Evolutionary conservation across 1,140 invertebrate genomes (phyloP).

Genomic region (Magallana angulata): DNA sequence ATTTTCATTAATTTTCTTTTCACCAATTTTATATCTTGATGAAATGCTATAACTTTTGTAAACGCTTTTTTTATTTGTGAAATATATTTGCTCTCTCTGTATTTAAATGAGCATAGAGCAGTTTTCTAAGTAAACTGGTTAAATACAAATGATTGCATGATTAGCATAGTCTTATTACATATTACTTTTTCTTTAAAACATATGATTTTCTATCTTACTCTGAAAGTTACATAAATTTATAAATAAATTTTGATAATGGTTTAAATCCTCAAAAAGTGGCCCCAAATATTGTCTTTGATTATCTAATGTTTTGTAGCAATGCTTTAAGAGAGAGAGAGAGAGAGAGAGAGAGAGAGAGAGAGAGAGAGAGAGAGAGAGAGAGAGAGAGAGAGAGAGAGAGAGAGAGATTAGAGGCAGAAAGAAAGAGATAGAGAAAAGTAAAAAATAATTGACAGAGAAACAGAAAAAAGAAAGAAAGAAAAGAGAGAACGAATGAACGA

Average conservation of each 20-base stretch:
- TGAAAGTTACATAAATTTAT: neutral
- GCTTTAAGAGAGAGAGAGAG: neutral
- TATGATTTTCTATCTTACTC: neutral
- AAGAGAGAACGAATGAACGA: too few species aligned
- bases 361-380: neutral
- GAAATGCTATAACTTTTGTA: too few species aligned
- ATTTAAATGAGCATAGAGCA: neutral
- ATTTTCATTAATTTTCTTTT: too few species aligned
- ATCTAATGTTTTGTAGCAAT: neutral
- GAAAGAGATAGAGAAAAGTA: neutral
- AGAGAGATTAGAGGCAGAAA: too few species aligned
- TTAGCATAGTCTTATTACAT: too few species aligned
- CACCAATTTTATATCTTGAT: too few species aligned
- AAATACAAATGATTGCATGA: neutral
- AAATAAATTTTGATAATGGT: neutral
- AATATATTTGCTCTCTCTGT: too few species aligned
- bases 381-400: too few species aligned
- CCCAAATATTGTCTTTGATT: neutral
- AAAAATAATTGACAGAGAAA: too few species aligned
- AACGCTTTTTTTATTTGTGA: too few species aligned
- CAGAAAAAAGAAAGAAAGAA: too few species aligned
- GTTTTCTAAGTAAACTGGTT: neutral
- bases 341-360: neutral
- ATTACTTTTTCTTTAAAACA: too few species aligned
- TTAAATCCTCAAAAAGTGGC: neutral